Conservation (phyloP, 2,797 vertebrate species). For the Cryptoprocta ferox region DNA sequence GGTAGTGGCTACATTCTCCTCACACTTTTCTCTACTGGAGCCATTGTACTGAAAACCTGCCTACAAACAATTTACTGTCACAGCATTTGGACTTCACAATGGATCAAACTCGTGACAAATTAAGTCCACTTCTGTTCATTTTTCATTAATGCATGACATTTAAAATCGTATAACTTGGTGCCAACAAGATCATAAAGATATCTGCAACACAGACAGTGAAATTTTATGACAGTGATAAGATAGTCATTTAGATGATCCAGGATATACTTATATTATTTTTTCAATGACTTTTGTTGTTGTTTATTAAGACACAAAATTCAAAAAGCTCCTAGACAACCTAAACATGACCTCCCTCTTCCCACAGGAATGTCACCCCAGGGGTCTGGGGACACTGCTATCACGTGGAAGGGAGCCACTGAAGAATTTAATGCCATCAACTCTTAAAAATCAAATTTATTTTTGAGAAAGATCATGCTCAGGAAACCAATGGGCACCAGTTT, state of each 20-base stretch:
- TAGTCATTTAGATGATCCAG: not conserved
- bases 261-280: not conserved
- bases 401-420: not conserved
- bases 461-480: not conserved
- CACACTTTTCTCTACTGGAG: not conserved
- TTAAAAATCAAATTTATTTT: not conserved
- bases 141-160: not conserved
- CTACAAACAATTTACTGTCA: not conserved
- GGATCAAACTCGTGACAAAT: not conserved
- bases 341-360: not conserved
- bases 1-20: not conserved
- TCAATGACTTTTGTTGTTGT: not conserved
- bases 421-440: not conserved
- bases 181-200: not conserved
- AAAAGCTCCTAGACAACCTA: not conserved
- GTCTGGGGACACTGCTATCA: not conserved
- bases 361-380: not conserved
- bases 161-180: not conserved
- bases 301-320: conserved; percentile 30
- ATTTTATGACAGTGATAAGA: not conserved
- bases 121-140: not conserved
- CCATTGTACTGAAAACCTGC: not conserved
- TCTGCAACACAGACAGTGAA: not conserved
- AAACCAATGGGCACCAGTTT: not conserved
- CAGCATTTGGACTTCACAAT: not conserved